Base-by-base conservation (phyloP, 2,888 invertebrate genomes). In the Cephus sareptanus region DNA sequence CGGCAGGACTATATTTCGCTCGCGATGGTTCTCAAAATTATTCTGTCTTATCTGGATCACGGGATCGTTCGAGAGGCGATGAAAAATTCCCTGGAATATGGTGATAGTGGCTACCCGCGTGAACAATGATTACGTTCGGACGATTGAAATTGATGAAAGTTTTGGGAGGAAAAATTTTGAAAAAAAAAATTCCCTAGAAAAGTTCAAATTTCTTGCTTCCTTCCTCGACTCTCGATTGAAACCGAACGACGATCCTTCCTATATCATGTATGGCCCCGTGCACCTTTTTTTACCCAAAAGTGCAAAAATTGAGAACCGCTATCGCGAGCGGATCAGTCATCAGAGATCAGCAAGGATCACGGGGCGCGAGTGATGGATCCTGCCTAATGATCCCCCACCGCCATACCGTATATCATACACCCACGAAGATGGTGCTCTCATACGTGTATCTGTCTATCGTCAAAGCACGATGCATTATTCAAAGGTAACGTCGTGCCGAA, bases 281-380 rank as follows among this genome's bases (percentile, higher is more conserved):
- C 12, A 35, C 12, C n/a, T n/a, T 15, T 11, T 33, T 15, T 70
- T 11, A 12, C 30, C 4, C 4, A 23, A 30, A 30, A 70, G 1
- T 70, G 30, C 70, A 30, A 76, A 37, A 78, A 78, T 78, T 85
- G 87, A 85, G 86, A 84, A 83, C 82, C 85, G 78, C 85, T 86
- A 80, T 79, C 79, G 71, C 73, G 81, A 84, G 81, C 79, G 84
- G 85, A 88, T 87, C 87, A 83, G 87, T 88, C 88, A 85, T 85
- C 84, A 85, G 84, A 85, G 87, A 88, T 88, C 85, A 84, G 85
- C 81, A 82, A 80, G 86, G 84, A 86, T 87, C 86, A 85, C 82
- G 83, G 82, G 77, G 85, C 81, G 82, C 82, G 82, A 83, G 84
- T 87, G 88, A 88, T 87, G 86, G 87, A 88, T 89, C 83, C 83